Conservation (phyloP, 1,140 invertebrate genomes). For the Cotesia typhae region DNA sequence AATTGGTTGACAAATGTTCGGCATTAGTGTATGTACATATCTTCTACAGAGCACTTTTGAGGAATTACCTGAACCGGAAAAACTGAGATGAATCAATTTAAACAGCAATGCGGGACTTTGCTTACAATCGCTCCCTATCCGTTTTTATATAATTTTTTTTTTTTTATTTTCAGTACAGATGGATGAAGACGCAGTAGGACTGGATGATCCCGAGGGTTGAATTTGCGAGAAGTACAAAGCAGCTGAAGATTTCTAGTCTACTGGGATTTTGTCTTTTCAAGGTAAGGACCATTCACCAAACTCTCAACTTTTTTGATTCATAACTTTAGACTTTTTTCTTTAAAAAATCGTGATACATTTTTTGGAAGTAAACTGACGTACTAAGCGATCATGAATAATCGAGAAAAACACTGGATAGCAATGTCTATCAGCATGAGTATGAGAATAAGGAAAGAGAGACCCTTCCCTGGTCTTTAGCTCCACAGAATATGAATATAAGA, state of each 20-base stretch:
- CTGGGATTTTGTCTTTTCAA: conserved; percentile 35
- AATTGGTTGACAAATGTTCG: conserved; percentile 19
- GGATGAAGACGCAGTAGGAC: conserved; percentile 15
- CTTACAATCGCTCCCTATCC: background rate
- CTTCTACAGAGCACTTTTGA: conserved; percentile 7
- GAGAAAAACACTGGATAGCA: too few relatives aligned
- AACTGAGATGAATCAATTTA: conserved; percentile 63
- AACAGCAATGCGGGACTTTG: conserved; percentile 49
- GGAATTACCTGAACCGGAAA: conserved; percentile 57
- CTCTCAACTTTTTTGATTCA: too few relatives aligned
- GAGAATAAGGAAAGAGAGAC: background rate
- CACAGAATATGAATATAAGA: conserved; percentile 52
- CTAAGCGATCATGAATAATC: too few relatives aligned
- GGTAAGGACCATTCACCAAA: too few relatives aligned
- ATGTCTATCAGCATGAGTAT: too few relatives aligned
- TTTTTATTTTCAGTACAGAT: background rate
- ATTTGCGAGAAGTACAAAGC: conserved; percentile 58
- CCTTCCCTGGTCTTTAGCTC: conserved; percentile 5
- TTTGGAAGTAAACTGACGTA: too few relatives aligned
- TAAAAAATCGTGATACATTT: too few relatives aligned
- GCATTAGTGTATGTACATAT: conserved; percentile 13
- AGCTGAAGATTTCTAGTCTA: conserved; percentile 57
- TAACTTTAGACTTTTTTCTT: too few relatives aligned
- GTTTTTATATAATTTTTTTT: background rate
- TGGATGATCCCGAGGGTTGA: conserved; percentile 47